Conservation (phyloP, 2,888 invertebrate genomes). For the Apodemia duryi region DNA sequence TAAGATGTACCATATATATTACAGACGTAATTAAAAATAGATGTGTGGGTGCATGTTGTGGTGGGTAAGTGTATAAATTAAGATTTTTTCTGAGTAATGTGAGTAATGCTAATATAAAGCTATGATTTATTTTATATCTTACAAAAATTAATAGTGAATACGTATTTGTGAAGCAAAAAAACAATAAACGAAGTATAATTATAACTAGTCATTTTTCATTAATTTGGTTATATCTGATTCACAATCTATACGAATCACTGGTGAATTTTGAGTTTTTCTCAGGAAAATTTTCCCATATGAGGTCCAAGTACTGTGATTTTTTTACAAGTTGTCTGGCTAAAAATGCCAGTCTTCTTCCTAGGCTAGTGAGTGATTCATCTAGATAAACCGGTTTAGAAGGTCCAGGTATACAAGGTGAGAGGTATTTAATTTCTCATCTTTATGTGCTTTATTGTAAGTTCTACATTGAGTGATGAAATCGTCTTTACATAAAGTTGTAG, state of each 20-base stretch:
- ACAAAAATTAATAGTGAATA: neutral
- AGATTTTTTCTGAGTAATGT: too few relatives aligned
- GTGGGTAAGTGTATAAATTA: too few relatives aligned
- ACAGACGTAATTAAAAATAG: too few relatives aligned
- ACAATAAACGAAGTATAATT: neutral
- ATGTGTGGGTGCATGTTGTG: too few relatives aligned
- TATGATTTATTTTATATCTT: neutral
- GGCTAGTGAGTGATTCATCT: neutral
- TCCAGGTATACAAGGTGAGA: neutral
- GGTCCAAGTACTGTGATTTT: neutral
- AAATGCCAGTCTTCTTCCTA: neutral
- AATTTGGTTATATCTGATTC: neutral
- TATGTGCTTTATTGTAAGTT: neutral
- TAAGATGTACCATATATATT: too few relatives aligned
- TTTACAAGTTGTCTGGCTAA: neutral
- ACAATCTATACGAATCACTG: neutral
- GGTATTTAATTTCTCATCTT: neutral
- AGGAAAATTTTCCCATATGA: neutral
- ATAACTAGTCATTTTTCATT: neutral
- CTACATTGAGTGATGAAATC: neutral
- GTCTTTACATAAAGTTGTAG: neutral
- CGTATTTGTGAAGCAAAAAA: neutral
- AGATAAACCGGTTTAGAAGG: neutral
- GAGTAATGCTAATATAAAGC: too few relatives aligned
- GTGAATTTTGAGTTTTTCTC: neutral